Evolutionary conservation across 2,113 vertebrate species (phyloP), one percentile per base, ranked within the genome.

Genomic region (Campylomormyrus tamandua): DNA sequence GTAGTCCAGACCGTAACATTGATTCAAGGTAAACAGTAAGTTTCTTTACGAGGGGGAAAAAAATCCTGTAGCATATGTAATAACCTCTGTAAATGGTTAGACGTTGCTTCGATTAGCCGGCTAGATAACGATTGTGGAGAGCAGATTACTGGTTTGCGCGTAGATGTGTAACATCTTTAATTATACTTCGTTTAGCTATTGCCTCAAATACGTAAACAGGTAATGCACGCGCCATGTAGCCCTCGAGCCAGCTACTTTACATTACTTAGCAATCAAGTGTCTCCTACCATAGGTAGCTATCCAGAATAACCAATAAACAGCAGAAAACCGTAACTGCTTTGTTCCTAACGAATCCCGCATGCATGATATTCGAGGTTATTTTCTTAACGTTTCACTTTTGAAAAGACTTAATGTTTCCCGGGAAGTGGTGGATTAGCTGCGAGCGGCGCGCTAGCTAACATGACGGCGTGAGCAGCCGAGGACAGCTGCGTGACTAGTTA

Each of bases 191-290:
- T 66, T 70, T 45, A 31, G 45, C 27, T 31, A 6, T 84, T 24
- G 27, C 39, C 9, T 31, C 35, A 1, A 21, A 31, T 70, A 70
- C 62, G 35, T 83, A 45, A 42, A 83, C 15, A 83, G 15, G 21
- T 42, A 52, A 83, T 24, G 31, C 70, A 50, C 8, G 21, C 24
- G 90, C 84, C 87, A 42, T 87, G 91, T 92, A 83, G 91, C 93
- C 93, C 1, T 5, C 45, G 27, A 24, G 35, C 48, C 50, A 52
- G 90, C 86, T 74, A 83, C 9, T 48, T 0, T 19, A 70, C 91
- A 89, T 93, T 93, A 92, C 94, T 77, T 92, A 89, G 45, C 90
- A 89, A 62, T 95, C 94, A 92, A 24, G 27, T n/a, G n/a, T 27
- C 21, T 24, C 83, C 46, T 15, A 27, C 39, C 2, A 27, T 31